Evolutionary conservation across 2,888 invertebrate species (phyloP).

Genomic region (Boloria selene): DNA sequence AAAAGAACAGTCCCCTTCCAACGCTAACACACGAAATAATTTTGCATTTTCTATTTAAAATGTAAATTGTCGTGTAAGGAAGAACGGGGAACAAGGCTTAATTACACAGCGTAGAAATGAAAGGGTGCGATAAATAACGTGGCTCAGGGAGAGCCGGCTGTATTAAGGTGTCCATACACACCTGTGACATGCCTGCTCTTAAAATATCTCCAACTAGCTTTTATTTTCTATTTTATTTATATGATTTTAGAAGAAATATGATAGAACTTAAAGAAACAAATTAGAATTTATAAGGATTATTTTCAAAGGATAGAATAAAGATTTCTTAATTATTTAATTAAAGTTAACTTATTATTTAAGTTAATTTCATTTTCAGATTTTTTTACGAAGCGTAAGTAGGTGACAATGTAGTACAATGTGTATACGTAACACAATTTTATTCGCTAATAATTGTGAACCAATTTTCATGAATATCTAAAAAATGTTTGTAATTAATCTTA

Average conservation of each 20-base stretch:
- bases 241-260: not conserved
- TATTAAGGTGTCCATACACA: slow-evolving; percentile 24
- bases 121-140: slow-evolving; percentile 31
- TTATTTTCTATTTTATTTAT: not conserved
- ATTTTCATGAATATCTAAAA: no score
- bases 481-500: no score
- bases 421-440: no score
- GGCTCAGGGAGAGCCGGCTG: slow-evolving; percentile 19
- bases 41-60: slow-evolving; percentile 12
- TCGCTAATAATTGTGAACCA: no score
- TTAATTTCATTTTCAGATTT: no score
- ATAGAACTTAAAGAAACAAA: not conserved
- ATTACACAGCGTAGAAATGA: slow-evolving; percentile 19
- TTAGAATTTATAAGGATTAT: not conserved
- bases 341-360: no score
- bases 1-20: not conserved
- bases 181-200: slow-evolving; percentile 9
- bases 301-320: no score
- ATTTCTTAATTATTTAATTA: no score
- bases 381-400: no score
- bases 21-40: not conserved
- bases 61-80: slow-evolving; percentile 19
- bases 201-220: not conserved
- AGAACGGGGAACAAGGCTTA: slow-evolving; percentile 24
- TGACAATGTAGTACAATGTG: no score